Conservation (phyloP, 2,888 invertebrate species). For the Apamea crenata region DNA sequence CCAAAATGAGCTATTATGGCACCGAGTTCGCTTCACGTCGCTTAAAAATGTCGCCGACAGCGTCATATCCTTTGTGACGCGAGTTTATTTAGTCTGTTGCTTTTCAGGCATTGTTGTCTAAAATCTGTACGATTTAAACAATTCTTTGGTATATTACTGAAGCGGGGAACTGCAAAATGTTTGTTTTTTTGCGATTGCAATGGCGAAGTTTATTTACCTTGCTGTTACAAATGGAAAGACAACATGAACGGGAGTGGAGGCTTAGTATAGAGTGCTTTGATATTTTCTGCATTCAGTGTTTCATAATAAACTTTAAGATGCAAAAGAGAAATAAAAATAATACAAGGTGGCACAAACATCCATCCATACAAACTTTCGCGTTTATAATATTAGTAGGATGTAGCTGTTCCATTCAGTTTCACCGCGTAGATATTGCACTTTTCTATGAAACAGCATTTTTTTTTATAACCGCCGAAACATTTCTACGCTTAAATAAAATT, state of each 20-base stretch:
- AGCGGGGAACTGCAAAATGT: neutral
- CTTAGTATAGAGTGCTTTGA: neutral
- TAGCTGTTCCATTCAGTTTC: too few relatives aligned
- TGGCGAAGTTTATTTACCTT: slow-evolving; percentile 12
- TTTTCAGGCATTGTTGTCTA: slow-evolving; percentile 27
- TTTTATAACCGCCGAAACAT: neutral
- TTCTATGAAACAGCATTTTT: neutral
- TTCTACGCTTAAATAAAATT: too few relatives aligned
- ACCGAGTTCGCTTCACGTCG: slow-evolving; percentile 44
- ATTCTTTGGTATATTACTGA: slow-evolving; percentile 8
- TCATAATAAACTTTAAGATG: neutral
- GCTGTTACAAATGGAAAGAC: slow-evolving; percentile 11
- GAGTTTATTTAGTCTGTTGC: slow-evolving; percentile 39
- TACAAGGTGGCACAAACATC: too few relatives aligned
- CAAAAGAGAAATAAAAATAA: neutral
- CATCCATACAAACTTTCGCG: too few relatives aligned
- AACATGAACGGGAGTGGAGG: neutral
- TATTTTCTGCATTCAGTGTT: neutral
- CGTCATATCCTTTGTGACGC: slow-evolving; percentile 39
- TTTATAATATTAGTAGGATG: too few relatives aligned
- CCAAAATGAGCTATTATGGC: slow-evolving; percentile 67
- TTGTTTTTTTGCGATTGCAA: slow-evolving; percentile 2
- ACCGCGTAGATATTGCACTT: too few relatives aligned
- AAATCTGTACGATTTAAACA: slow-evolving; percentile 31
- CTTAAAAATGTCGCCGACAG: slow-evolving; percentile 56